Evolutionary conservation across 2,797 vertebrate species (phyloP).

Genomic region (Argentina silus): DNA sequence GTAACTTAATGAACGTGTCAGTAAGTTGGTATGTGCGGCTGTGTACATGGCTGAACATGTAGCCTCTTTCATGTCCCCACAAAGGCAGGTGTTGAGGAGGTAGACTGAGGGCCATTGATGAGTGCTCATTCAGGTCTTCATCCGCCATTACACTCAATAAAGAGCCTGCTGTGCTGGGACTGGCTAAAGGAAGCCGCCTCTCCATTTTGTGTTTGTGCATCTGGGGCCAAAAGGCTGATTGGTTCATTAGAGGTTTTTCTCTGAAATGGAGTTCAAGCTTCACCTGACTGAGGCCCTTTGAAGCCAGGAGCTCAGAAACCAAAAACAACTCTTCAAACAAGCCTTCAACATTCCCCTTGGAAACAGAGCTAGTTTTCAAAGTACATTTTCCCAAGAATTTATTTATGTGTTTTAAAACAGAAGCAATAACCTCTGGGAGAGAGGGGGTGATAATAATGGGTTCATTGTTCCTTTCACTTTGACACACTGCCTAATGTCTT

Average conservation of each 20-base stretch:
- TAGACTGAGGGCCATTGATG: slow-evolving; percentile 47
- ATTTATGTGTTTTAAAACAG: slow-evolving; percentile 16
- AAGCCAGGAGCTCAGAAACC: not conserved
- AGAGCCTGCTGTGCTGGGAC: slow-evolving; percentile 44
- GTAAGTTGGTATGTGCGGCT: slow-evolving; percentile 11
- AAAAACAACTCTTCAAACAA: not conserved
- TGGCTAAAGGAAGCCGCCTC: slow-evolving; percentile 16
- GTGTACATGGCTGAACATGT: not conserved
- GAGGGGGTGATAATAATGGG: slow-evolving; percentile 22
- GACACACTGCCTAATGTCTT: slow-evolving; percentile 39
- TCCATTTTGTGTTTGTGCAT: slow-evolving; percentile 39
- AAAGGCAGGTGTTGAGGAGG: slow-evolving; percentile 38
- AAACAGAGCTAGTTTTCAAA: not conserved
- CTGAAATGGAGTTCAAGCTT: slow-evolving; percentile 7
- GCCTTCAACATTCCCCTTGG: not conserved
- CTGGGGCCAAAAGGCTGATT: slow-evolving; percentile 26
- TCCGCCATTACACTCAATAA: slow-evolving; percentile 33
- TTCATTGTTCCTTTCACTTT: slow-evolving; percentile 14
- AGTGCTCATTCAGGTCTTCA: slow-evolving; percentile 28
- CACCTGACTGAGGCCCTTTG: slow-evolving; percentile 1
- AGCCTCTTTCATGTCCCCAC: slow-evolving; percentile 46
- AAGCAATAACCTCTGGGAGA: slow-evolving; percentile 10
- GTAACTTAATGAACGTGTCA: not conserved
- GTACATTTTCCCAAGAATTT: slow-evolving; percentile 16
- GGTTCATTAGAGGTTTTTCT: slow-evolving; percentile 31